These are phyloP conservation scores for Hydractinia symbiolongicarpus DNA, from an alignment of 30 jellyfish, hydroid and myxozoan genomes.

Conservation along the genomic window DNA sequence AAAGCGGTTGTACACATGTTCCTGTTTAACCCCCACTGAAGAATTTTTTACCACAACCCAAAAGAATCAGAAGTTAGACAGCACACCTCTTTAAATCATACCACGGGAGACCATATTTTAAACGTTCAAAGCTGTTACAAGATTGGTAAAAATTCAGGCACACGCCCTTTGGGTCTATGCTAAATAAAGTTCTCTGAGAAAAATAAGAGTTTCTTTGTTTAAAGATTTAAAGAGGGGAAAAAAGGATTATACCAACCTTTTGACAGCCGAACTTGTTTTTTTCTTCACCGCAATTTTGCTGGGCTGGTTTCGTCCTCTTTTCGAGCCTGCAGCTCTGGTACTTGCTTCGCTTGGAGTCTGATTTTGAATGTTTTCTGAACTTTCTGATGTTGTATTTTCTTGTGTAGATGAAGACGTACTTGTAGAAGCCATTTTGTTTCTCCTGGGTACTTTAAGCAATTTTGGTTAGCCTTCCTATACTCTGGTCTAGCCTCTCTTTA, in stretches of 20 bases:
- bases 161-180: no score
- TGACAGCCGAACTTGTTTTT: constrained; percentile 8
- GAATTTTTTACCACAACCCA: no score
- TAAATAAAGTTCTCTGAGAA: no score
- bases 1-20: no score
- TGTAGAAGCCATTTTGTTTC: constrained; percentile 7
- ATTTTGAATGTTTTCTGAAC: not conserved
- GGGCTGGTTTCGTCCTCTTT: constrained; percentile 10
- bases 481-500: constrained; percentile 4
- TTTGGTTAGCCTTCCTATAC: not conserved
- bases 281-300: not conserved
- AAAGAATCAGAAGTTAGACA: no score
- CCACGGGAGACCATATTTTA: no score
- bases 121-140: no score
- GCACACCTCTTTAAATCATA: no score
- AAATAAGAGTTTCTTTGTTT: no score
- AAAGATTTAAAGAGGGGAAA: no score
- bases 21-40: no score
- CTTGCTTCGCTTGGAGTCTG: not conserved
- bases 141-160: no score
- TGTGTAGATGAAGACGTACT: not conserved
- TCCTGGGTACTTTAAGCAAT: not conserved
- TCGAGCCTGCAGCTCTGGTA: not conserved
- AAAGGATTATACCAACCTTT: not conserved
- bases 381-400: not conserved